phyloP scores from a whole-genome alignment of 2,113 vertebrate species.

The Caretta caretta region DNA sequence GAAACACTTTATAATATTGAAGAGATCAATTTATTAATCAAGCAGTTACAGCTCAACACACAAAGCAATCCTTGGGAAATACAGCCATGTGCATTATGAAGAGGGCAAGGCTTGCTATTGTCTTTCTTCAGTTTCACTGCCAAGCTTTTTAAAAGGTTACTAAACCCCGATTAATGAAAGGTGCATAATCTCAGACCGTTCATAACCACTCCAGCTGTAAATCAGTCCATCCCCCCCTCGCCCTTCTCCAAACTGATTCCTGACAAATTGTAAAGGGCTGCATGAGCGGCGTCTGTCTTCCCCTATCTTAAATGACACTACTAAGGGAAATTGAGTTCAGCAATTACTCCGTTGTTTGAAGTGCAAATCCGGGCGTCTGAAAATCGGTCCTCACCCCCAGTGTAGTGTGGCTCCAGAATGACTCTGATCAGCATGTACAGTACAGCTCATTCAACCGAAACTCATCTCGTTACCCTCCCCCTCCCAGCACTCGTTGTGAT shows the following conservation, averaged over 20 bases:
- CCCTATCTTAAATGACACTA: not conserved
- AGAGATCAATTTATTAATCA: constrained; percentile 40
- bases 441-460: not conserved
- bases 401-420: not conserved
- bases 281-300: not conserved
- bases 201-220: not conserved
- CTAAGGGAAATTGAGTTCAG: constrained; percentile 20
- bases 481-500: constrained; percentile 74
- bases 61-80: constrained; percentile 23
- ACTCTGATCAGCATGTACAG: not conserved
- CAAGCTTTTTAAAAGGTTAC: not conserved
- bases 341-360: not conserved
- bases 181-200: not conserved
- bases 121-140: constrained; percentile 19
- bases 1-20: constrained; percentile 58
- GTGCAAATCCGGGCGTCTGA: not conserved
- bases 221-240: not conserved
- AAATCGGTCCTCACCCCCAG: not conserved
- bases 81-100: constrained; percentile 41
- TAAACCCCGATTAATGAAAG: constrained; percentile 15
- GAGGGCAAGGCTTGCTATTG: constrained; percentile 55
- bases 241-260: not conserved
- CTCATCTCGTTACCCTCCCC: not conserved
- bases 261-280: not conserved
- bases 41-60: not conserved